Base-by-base conservation (phyloP, 1,140 invertebrate genomes). In the Microvelia longipes region DNA sequence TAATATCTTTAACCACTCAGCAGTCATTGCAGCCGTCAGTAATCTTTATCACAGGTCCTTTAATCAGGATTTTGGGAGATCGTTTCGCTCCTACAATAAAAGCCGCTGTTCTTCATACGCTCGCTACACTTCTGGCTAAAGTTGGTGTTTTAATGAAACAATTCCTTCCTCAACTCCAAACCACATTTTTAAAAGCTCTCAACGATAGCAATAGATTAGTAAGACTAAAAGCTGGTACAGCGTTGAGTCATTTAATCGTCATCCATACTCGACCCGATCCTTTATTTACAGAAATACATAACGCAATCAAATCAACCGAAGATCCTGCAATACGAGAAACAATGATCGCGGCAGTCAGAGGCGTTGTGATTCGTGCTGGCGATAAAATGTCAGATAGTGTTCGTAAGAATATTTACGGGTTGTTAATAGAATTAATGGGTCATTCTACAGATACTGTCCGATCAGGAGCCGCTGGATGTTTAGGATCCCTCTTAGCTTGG, bases 161-260 rank as follows among this genome's bases (percentile, higher is more conserved):
- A 77, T 99, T 99, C 81, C 82, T 99, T 75, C 96, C 97, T 14
- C 96, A 99, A 82, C 83, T 99, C 13, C 96, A 98, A 84, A 98
- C 95, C 25, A 98, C 96, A 2, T 98, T 99, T 80, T 83, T 98
- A 15, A 96, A 96, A 82, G 89, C 95, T 1, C 81, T 98, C 25
- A 90, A 90, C 79, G 96, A 98, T 79, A 85, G 88, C 28, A 91
- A 93, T 78, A 82, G 94, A 71, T 85, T 86, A 74, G 94, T 98
- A 0, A 84, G 95, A 71, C 82, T 98, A 50, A 92, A 93, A 82
- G 92, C 95, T 14, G 94, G 93, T 0, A 83, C 84, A 68, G 95
- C 94, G 29, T 81, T 98, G 1, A 88, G 92, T 70, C 88, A 95
- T 78, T 83, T 98, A 0, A 93, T 96, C 70, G 81, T 90, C 0